A percentile compares a stretch with the other conserved stretches of the same genome.
Conservation (phyloP, 2,113 vertebrate species). For the Brienomyrus longianalis region DNA sequence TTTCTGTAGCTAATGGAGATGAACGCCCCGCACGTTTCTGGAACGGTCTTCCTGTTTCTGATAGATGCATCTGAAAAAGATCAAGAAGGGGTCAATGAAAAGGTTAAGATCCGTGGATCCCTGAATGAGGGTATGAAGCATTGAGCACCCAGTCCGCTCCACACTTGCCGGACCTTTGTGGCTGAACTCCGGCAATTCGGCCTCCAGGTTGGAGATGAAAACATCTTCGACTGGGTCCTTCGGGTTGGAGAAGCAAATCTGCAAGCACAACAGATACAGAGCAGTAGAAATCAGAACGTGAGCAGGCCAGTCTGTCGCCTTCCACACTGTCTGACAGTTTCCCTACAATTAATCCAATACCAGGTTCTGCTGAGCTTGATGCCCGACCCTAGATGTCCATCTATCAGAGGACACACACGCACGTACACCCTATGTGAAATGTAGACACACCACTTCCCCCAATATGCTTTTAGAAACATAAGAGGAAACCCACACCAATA, state of each 20-base stretch:
- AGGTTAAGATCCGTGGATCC: background rate
- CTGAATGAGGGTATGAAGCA: background rate
- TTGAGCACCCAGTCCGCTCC: too few species aligned
- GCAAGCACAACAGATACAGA: slow-evolving; percentile 20
- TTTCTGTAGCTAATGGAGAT: slow-evolving; percentile 67
- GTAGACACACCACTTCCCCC: background rate
- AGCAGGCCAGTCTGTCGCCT: background rate
- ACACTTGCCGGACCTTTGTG: slow-evolving; percentile 33
- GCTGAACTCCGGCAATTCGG: slow-evolving; percentile 56
- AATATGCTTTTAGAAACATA: background rate
- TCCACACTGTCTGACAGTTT: background rate
- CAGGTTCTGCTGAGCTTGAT: background rate
- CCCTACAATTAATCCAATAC: background rate
- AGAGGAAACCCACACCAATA: background rate
- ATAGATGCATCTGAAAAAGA: slow-evolving; percentile 39
- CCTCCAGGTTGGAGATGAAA: slow-evolving; percentile 67
- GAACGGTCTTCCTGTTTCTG: slow-evolving; percentile 45
- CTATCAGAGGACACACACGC: background rate
- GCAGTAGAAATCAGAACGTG: background rate
- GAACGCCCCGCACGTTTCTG: slow-evolving; percentile 56
- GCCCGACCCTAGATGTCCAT: background rate
- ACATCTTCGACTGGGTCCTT: slow-evolving; percentile 61
- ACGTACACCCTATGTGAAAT: background rate
- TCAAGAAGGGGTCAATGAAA: background rate
- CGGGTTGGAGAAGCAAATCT: slow-evolving; percentile 59